Conservation (phyloP, 2,113 vertebrate species). For the Cromileptes altivelis region DNA sequence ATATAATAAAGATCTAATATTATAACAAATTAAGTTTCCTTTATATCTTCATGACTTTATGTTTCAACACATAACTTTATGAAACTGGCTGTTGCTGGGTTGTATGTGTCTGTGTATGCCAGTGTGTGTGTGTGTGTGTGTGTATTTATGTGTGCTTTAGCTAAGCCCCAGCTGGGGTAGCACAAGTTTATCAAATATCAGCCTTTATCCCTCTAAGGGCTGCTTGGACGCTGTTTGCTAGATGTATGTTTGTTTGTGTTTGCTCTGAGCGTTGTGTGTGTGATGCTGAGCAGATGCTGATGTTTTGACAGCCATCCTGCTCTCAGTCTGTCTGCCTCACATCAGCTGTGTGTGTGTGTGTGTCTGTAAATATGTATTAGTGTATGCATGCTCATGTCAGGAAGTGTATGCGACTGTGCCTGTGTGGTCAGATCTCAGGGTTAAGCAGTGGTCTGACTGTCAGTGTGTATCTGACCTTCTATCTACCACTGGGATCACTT, state of each 20-base stretch:
- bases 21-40: neutral
- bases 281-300: conserved; percentile 77
- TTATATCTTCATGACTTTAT: neutral
- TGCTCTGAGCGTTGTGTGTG: conserved; percentile 63
- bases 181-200: conserved; percentile 71
- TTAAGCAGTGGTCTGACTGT: conserved; percentile 71
- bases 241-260: conserved; percentile 56
- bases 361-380: conserved; percentile 19
- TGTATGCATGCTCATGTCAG: conserved; percentile 10
- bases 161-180: conserved; percentile 56
- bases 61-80: neutral
- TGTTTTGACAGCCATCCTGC: conserved; percentile 79
- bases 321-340: conserved; percentile 66
- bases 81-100: conserved; percentile 11
- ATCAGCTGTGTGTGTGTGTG: conserved; percentile 48
- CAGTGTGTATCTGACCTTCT: conserved; percentile 75
- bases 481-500: conserved; percentile 78
- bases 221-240: conserved; percentile 57
- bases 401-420: conserved; percentile 1
- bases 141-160: conserved; percentile 22
- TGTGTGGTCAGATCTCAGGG: conserved; percentile 46
- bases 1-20: neutral
- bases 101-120: conserved; percentile 14
- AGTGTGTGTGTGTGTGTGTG: conserved; percentile 19
- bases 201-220: conserved; percentile 60